Conservation (phyloP, 2,888 invertebrate genomes). For the Caenorhabditis auriculariae region DNA sequence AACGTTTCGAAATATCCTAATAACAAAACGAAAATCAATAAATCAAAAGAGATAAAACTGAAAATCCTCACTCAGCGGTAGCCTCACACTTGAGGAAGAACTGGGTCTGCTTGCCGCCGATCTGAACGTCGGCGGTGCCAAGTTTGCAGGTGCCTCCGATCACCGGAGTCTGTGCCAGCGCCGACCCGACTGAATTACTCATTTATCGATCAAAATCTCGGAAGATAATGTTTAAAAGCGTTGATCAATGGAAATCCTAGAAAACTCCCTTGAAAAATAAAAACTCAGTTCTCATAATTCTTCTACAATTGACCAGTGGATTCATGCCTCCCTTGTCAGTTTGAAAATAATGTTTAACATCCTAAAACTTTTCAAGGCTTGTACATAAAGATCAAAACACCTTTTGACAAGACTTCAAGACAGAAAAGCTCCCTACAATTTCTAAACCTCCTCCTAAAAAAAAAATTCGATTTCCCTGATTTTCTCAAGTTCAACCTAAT, state of each 20-base stretch:
- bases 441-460: too few relatives aligned
- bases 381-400: too few relatives aligned
- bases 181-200: slow-evolving; percentile 1
- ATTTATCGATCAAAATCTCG: neutral
- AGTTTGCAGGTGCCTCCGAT: slow-evolving; percentile 62
- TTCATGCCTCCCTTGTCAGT: too few relatives aligned
- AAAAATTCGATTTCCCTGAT: too few relatives aligned
- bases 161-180: slow-evolving; percentile 52
- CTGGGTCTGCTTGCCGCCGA: slow-evolving; percentile 63
- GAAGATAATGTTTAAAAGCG: neutral
- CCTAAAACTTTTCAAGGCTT: too few relatives aligned
- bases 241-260: neutral
- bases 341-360: too few relatives aligned
- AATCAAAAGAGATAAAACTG: neutral
- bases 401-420: too few relatives aligned
- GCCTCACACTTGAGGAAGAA: slow-evolving; percentile 61
- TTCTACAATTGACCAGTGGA: too few relatives aligned
- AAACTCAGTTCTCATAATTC: too few relatives aligned
- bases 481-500: too few relatives aligned
- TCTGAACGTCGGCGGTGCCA: slow-evolving; percentile 59
- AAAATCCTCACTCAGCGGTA: slow-evolving; percentile 47
- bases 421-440: too few relatives aligned
- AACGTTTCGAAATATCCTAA: neutral
- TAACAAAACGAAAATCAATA: neutral
- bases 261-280: too few relatives aligned